Evolutionary conservation across 2,797 vertebrate species (phyloP).

Genomic region (Diplodus sargus): DNA sequence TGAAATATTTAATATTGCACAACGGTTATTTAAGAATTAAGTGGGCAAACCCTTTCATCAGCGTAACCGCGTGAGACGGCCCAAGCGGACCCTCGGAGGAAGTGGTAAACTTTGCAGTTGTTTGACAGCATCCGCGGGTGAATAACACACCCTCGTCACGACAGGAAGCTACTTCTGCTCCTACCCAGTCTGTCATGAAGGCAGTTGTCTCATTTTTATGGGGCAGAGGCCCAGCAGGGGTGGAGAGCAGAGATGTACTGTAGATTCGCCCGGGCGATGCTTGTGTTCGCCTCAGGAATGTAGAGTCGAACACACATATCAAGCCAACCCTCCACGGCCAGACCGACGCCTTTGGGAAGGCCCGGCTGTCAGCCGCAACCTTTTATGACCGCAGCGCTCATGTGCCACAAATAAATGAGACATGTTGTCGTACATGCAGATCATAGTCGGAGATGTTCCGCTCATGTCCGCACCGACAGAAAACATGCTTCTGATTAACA

Average conservation of each 20-base stretch:
- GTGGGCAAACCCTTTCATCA: conserved; percentile 22
- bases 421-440: conserved; percentile 1
- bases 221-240: conserved; percentile 50
- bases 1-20: conserved; percentile 11
- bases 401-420: conserved; percentile 16
- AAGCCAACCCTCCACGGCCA: conserved; percentile 36
- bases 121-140: conserved; percentile 63
- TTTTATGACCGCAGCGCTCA: conserved; percentile 4
- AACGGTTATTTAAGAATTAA: conserved; percentile 16
- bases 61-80: conserved; percentile 27
- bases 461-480: not conserved
- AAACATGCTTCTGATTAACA: not conserved
- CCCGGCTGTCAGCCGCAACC: conserved; percentile 42
- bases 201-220: conserved; percentile 58
- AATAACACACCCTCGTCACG: conserved; percentile 52
- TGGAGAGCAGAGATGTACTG: conserved; percentile 48
- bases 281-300: conserved; percentile 65
- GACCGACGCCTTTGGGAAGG: conserved; percentile 19
- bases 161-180: conserved; percentile 55
- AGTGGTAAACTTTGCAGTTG: conserved; percentile 61
- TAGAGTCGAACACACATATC: conserved; percentile 52
- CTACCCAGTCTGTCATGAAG: conserved; percentile 45
- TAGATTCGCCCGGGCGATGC: conserved; percentile 66
- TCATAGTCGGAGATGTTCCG: conserved; percentile 8
- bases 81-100: conserved; percentile 57